A percentile compares a stretch with the other conserved stretches of the same genome.
Evolutionary conservation across 2,797 vertebrate genomes (phyloP).

Genomic region (Danionella dracula): DNA sequence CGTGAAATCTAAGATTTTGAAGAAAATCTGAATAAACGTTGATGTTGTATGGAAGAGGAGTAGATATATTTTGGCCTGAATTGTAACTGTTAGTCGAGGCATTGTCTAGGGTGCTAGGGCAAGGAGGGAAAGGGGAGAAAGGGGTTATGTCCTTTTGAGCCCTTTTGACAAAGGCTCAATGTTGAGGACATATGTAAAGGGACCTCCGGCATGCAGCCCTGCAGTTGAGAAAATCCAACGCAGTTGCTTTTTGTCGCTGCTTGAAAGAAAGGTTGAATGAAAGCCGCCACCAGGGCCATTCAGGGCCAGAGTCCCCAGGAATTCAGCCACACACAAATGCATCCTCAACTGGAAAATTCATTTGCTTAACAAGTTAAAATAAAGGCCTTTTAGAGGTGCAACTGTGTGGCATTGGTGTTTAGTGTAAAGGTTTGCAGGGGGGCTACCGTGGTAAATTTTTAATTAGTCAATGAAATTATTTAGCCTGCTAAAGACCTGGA

Average conservation of each 20-base stretch:
- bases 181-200: slow-evolving; percentile 99
- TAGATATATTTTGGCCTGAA: slow-evolving; percentile 87
- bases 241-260: slow-evolving; percentile 87
- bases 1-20: no score
- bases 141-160: slow-evolving; percentile 79
- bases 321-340: slow-evolving; percentile 89
- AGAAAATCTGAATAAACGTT: no score
- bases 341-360: slow-evolving; percentile 95
- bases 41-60: slow-evolving; percentile 50
- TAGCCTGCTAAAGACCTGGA: slow-evolving; percentile 49
- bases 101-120: slow-evolving; percentile 73
- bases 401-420: slow-evolving; percentile 41
- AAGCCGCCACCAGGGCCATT: slow-evolving; percentile 94
- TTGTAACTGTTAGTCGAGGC: slow-evolving; percentile 91
- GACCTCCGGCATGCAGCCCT: slow-evolving; percentile 76
- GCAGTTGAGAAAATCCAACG: slow-evolving; percentile 84
- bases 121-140: slow-evolving; percentile 34
- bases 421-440: slow-evolving; percentile 40
- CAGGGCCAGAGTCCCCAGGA: slow-evolving; percentile 88
- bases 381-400: slow-evolving; percentile 59
- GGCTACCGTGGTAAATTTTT: slow-evolving; percentile 66
- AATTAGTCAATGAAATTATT: slow-evolving; percentile 97
- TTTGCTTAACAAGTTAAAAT: slow-evolving; percentile 99
- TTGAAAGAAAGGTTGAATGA: slow-evolving; percentile 95
- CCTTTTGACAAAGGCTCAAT: slow-evolving; percentile 97